Base-by-base conservation (phyloP, 2,113 vertebrate species). In the Todiramphus chloris region DNA sequence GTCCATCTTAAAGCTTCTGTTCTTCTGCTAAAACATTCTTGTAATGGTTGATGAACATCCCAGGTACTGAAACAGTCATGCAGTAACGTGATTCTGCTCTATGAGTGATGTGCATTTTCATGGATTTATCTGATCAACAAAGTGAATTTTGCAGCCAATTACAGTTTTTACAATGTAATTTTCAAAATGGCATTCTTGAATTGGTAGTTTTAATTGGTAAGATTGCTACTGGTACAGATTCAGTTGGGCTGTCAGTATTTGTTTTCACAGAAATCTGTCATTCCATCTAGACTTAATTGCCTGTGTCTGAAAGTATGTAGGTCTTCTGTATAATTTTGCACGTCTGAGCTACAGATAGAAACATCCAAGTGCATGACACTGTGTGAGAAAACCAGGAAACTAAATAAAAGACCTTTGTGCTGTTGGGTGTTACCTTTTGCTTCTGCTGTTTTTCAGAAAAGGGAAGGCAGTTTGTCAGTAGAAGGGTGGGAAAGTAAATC, bases 41-140 rank as follows among this genome's bases (percentile, higher is more conserved):
- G 3, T 72, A 50, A 6, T 10, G 16, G 35, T 43, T 37, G 10
- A 39, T 82, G 92, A 55, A 21, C 7, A 1, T 77, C 64, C 11
- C 37, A 53, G 17, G 13, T 70, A 51, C 13, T 33, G 51, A 12
- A 77, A 11, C 21, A 63, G 35, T 48, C 20, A 6, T 39, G 33
- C 73, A 83, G 20, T 23, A 24, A 5, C 39, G 24, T 20, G 55
- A 46, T 51, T 63, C 13, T 1, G 1, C 33, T 59, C 13, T 39
- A 14, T 56, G 21, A 41, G 35, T 31, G 58, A 35, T 0, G 0
- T 16, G 25, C 5, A 1, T 79, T 87, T 74, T 46, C 28, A 5
- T 19, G 33, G 33, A 17, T 76, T 79, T 66, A 17, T 62, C 56
- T 75, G 13, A 31, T 83, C 12, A 76, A 6, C 50, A 53, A n/a